Evolutionary conservation across 2,113 vertebrate genomes (phyloP).

Genomic region (Australoheros scitulus): DNA sequence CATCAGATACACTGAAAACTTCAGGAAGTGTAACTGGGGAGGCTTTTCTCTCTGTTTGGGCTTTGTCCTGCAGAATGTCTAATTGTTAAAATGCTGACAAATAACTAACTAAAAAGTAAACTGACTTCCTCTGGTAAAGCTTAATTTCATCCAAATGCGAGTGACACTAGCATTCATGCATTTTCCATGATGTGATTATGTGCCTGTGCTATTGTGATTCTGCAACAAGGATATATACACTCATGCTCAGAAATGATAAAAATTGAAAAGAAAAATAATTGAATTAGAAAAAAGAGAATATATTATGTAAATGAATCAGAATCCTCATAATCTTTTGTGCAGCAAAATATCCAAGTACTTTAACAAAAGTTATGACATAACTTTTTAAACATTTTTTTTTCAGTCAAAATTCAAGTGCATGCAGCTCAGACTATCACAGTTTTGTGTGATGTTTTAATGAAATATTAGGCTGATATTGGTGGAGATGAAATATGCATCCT

Average conservation of each 20-base stretch:
- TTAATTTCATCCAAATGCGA: background rate
- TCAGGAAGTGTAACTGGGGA: background rate
- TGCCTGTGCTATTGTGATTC: background rate
- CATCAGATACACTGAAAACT: background rate
- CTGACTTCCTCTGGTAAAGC: background rate
- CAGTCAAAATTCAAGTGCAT: background rate
- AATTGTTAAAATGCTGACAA: too few species aligned
- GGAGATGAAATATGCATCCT: conserved; percentile 4
- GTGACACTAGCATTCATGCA: background rate
- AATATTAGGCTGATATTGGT: background rate
- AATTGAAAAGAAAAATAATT: background rate
- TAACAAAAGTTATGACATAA: background rate
- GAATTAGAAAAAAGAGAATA: background rate
- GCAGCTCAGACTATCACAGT: background rate
- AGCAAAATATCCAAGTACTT: background rate
- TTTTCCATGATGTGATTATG: background rate
- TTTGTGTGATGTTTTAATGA: conserved; percentile 17
- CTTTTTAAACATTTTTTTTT: background rate
- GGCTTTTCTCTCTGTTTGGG: background rate
- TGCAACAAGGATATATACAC: background rate
- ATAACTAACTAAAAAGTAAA: background rate
- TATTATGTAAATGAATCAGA: background rate
- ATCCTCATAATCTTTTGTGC: background rate
- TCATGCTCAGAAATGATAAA: background rate
- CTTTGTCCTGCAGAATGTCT: background rate